Conservation (phyloP, 35 echinoderm and acorn worm species). For the Holothuria glaberrima region DNA sequence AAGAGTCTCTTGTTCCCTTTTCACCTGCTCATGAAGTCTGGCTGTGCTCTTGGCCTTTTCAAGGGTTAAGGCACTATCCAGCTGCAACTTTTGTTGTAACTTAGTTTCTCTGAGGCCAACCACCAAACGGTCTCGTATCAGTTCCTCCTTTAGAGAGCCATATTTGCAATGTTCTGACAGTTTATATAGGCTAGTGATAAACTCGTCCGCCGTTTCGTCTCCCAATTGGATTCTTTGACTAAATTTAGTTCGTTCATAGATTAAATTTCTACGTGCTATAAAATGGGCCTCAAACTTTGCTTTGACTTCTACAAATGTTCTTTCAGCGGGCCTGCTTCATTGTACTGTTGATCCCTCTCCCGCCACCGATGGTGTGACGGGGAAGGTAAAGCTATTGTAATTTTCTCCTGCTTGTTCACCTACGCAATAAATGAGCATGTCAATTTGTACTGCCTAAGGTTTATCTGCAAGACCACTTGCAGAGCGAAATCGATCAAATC, state of each 20-base stretch:
- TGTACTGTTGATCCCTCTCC: not conserved
- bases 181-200: constrained; percentile 46
- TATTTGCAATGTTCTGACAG: constrained; percentile 62
- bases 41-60: constrained; percentile 31
- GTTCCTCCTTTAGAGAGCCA: constrained; percentile 30
- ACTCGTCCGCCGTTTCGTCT: constrained; percentile 20
- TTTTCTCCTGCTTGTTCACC: constrained; percentile 22
- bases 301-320: not conserved
- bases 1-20: constrained; percentile 11
- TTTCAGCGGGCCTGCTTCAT: not conserved
- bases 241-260: constrained; percentile 52
- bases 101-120: constrained; percentile 12
- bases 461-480: constrained; percentile 35
- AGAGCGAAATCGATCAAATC: constrained; percentile 29
- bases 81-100: constrained; percentile 12
- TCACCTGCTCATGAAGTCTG: not conserved
- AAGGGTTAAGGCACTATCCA: constrained; percentile 26
- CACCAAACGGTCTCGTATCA: constrained; percentile 47
- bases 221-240: not conserved
- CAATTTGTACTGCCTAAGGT: not conserved
- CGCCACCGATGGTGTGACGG: not conserved
- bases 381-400: not conserved
- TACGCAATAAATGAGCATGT: constrained; percentile 12
- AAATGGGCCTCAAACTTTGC: constrained; percentile 35
- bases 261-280: constrained; percentile 32